Base-by-base conservation (phyloP, 2,888 invertebrate genomes). In the Melanargia galathea region DNA sequence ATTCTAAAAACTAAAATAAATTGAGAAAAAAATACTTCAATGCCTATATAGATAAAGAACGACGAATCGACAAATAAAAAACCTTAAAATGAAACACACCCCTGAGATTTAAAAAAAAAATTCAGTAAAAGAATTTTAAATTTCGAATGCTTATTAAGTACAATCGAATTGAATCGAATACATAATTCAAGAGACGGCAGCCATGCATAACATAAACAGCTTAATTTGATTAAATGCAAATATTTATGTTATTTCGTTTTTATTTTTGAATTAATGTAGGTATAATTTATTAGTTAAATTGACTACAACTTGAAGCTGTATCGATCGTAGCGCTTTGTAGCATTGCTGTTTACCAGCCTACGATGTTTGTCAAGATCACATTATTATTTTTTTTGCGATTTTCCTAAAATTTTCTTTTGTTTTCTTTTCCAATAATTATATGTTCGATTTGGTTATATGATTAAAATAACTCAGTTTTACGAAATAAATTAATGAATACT, bases 321-420 rank as follows among this genome's bases (percentile, higher is more conserved):
- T 64, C 58, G 64, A 64, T 61, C 64, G 61, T 64, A 64, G 57
- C 58, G 54, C 46, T 35, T 64, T 57, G 64, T 61, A 64, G 64
- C 61, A 64, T 48, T 58, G 62, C 58, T 64, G 60, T 56, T 45
- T 35, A 40, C 35, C n/a, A 38, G 43, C 18, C 45, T 60, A 64
- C 64, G 64, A 60, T 57, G 49, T 60, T 57, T 46, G 52, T 54
- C 46, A 57, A 45, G 46, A 58, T 48, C 16, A 35, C 18, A 56
- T 51, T 5, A 26, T 60, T 61, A 38, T 64, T 61, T 43, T n/a
- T 63, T 54, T 10, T 33, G 35, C 38, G 35, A 49, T 49, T 55
- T 61, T 18, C 55, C 38, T 55, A 5, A 35, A 18, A 38, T 55
- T 24, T 45, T 45, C 30, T 24, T 16, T 26, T 3, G 24, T 16